Conservation (phyloP, 2,113 vertebrate species). For the Speoplatyrhinus poulsoni region DNA sequence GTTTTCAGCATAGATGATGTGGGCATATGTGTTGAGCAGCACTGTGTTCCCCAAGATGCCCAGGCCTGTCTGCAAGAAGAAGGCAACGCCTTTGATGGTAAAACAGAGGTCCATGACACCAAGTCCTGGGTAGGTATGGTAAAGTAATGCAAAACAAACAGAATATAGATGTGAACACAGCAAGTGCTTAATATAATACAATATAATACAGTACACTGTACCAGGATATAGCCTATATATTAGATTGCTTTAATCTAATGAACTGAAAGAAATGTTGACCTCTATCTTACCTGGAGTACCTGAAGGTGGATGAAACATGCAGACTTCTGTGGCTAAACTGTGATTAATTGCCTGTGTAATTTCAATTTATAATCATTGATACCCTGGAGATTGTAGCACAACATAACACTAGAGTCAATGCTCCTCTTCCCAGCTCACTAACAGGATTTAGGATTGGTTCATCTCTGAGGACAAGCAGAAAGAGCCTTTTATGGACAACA, state of each 20-base stretch:
- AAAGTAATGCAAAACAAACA: slow-evolving; percentile 23
- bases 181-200: slow-evolving; percentile 6
- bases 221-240: background rate
- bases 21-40: slow-evolving; percentile 69
- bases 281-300: slow-evolving; percentile 45
- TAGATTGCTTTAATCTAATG: background rate
- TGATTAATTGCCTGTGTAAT: slow-evolving; percentile 19
- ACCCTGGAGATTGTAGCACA: slow-evolving; percentile 37
- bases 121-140: slow-evolving; percentile 17
- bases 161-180: slow-evolving; percentile 4
- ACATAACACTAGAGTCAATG: slow-evolving; percentile 32
- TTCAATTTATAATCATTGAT: slow-evolving; percentile 58
- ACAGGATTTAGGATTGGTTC: slow-evolving; percentile 7
- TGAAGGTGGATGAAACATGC: background rate
- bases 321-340: slow-evolving; percentile 5
- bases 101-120: slow-evolving; percentile 77
- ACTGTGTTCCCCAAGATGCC: slow-evolving; percentile 73
- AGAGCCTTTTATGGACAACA: slow-evolving; percentile 12
- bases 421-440: slow-evolving; percentile 32
- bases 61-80: slow-evolving; percentile 78
- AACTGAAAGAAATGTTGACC: background rate
- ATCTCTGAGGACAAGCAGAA: slow-evolving; percentile 35
- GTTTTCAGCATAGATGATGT: slow-evolving; percentile 52
- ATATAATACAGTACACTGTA: background rate
- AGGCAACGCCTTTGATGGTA: slow-evolving; percentile 80